Base-by-base conservation (phyloP, 1,140 invertebrate genomes). In the Drosophila nasuta region DNA sequence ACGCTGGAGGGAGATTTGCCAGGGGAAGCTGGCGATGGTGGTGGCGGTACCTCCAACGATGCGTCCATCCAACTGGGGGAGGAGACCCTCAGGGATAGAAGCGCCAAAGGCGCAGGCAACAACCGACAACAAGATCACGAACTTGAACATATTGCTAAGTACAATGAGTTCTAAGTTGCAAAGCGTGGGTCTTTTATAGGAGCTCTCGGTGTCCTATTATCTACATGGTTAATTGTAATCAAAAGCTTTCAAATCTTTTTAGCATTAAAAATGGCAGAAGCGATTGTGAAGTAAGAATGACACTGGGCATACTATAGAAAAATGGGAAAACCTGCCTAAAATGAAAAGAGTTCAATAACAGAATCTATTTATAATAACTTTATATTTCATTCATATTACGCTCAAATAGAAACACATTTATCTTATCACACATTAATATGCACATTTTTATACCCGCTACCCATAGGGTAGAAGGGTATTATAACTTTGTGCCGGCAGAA, bases 121-220 rank as follows among this genome's bases (percentile, higher is more conserved):
- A 5, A 74, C 71, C 17, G 77, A 91, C 68, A 82, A 86, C 68
- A 91, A 63, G 64, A 82, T 76, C 62, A 86, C 82, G 66, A 90
- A 86, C 81, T 90, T 86, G 51, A 90, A 75, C 86, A 82, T 89
- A 11, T 62, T 62, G 59, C 15, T 38, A 48, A 48, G 45, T 48
- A 48, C 45, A 48, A 48, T 48, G 45, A 17, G 45, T 48, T 48
- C 45, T 15, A 17, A 17, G 15, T 17, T 17, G 1, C 45, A 2
- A 11, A 6, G 15, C 45, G 5, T n/a, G 20, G 20, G 10, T 28
- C 48, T 28, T 51, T 51, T 51, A 51, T 51, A 51, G 48, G 3
- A 11, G 20, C 5, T 25, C 8, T 2, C 8, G 48, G 25, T 51
- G 48, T 51, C 48, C 11, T n/a, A 28, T 28, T 51, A 28, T 51